phyloP scores from a whole-genome alignment of 2,888 invertebrate genomes.

The Drosophila emarginata region DNA sequence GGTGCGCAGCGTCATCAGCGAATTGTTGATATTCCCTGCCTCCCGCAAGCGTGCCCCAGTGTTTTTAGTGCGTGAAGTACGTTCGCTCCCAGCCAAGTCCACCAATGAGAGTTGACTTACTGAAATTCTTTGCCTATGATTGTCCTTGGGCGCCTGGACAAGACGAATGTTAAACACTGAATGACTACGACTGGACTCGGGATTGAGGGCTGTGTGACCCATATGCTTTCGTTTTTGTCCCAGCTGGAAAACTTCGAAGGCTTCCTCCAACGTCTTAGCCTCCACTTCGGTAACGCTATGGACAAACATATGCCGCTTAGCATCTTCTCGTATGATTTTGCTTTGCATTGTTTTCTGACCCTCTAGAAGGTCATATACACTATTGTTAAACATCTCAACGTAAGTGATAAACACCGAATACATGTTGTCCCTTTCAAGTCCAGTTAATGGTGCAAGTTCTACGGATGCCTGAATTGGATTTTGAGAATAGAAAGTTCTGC shows the following conservation, averaged over 20 bases:
- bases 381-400: constrained; percentile 98
- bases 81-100: constrained; percentile 98
- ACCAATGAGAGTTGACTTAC: constrained; percentile 97
- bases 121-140: constrained; percentile 88
- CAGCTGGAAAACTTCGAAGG: constrained; percentile 93
- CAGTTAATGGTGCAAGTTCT: constrained; percentile 85
- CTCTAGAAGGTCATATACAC: constrained; percentile 97
- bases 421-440: constrained; percentile 91
- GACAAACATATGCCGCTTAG: constrained; percentile 94
- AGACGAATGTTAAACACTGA: constrained; percentile 97
- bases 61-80: constrained; percentile 95
- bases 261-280: constrained; percentile 96
- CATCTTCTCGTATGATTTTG: constrained; percentile 95
- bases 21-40: constrained; percentile 97
- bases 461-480: constrained; percentile 84
- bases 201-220: constrained; percentile 95
- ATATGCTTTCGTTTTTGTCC: constrained; percentile 95
- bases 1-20: constrained; percentile 94
- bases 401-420: constrained; percentile 97
- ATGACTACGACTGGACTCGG: constrained; percentile 98
- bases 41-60: constrained; percentile 86
- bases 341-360: constrained; percentile 91
- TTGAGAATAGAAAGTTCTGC: constrained; percentile 85
- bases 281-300: constrained; percentile 96
- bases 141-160: constrained; percentile 90